Base-by-base conservation (phyloP, 1,140 invertebrate genomes). In the Aphaenogaster floridana region DNA sequence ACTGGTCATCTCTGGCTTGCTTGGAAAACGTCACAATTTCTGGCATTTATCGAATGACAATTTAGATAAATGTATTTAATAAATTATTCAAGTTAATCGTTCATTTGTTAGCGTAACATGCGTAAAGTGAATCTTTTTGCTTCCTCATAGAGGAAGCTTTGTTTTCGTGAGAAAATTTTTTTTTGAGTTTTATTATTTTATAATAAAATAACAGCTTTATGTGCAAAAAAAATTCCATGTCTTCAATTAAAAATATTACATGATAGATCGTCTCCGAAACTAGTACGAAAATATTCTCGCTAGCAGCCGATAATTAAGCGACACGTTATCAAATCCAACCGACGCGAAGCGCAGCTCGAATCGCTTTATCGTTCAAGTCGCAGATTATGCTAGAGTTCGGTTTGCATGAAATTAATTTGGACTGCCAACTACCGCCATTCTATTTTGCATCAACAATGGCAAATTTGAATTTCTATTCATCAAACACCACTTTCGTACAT, bases 371-470 rank as follows among this genome's bases (percentile, higher is more conserved):
- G 48, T 79, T 1, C 36, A 45, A 61, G 28, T 50, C 42, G n/a
- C 11, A 13, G 11, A 52, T 72, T 71, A 71, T 64, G 28, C 54
- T 61, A 59, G 77, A 86, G 48, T 79, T 86, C 66, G n/a, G 39
- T 50, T 81, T n/a, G 68, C 68, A 39, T 81, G 39, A 79, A 59
- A 84, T 77, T 84, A 59, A 83, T 71, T 39, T 59, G 36, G 21
- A 59, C 42, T 42, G 36, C 17, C 68, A 74, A 50, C 15, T 21
- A 52, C 34, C 39, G 11, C 52, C 34, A 54, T 71, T 42, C 6
- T 71, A 54, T 45, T 42, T 79, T 57, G 66, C 68, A 45, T 86
- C 17, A 15, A 1, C 66, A 54, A 69, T 48, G 71, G 36, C 13
- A 48, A 69, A 64, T 78, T 9, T 42, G 28, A 50, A 64, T 81